phyloP scores from a whole-genome alignment of 2,113 vertebrate genomes.

The Chinchilla lanigera region DNA sequence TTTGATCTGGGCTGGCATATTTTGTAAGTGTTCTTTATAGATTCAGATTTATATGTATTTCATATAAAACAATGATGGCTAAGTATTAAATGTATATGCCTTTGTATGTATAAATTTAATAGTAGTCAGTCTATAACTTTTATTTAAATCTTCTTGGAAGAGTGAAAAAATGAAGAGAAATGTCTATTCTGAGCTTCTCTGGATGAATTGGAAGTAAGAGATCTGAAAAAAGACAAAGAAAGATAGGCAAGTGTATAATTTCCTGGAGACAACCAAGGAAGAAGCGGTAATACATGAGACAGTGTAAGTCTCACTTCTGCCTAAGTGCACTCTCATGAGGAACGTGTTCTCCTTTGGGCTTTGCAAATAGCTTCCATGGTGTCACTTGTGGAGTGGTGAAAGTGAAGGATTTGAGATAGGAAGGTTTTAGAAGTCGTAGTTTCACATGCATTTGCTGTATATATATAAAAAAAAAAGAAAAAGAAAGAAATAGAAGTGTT shows the following conservation, averaged over 20 bases:
- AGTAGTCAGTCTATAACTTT: background rate
- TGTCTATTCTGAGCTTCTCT: background rate
- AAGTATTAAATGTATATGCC: background rate
- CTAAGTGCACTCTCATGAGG: background rate
- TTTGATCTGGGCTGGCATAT: background rate
- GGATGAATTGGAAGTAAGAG: background rate
- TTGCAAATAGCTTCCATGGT: background rate
- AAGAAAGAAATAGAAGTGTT: background rate
- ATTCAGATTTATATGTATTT: background rate
- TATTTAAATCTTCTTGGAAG: background rate
- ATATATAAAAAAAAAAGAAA: fast-evolving
- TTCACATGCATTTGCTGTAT: background rate
- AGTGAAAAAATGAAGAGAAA: background rate
- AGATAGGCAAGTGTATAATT: background rate
- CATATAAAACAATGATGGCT: background rate
- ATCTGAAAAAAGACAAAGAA: background rate
- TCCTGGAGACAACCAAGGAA: background rate
- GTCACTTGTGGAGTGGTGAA: background rate
- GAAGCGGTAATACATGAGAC: background rate
- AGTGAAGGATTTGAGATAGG: background rate
- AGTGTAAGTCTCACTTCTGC: background rate
- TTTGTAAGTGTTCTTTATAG: background rate
- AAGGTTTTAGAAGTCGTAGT: background rate
- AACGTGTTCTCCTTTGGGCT: background rate
- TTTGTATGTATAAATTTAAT: background rate